Conservation (phyloP, 2,113 vertebrate genomes). For the Taurulus bubalis region DNA sequence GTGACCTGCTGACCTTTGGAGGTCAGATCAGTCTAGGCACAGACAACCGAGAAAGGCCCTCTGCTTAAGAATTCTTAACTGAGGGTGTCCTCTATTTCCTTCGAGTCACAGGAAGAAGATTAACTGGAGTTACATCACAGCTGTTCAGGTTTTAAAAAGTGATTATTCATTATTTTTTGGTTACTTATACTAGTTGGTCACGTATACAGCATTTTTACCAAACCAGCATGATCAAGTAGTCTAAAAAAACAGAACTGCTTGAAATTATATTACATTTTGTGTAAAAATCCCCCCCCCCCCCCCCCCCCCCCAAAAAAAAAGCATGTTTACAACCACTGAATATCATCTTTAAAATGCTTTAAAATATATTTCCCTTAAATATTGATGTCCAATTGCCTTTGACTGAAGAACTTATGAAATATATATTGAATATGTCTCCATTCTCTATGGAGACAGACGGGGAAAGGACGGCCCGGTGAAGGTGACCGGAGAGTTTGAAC, state of each 20-base stretch:
- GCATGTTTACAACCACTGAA: background rate
- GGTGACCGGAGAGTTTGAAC: slow-evolving; percentile 49
- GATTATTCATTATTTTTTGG: background rate
- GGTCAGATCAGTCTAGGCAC: slow-evolving; percentile 33
- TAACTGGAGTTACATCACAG: background rate
- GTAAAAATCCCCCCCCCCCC: background rate
- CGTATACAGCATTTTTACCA: background rate
- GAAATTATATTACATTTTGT: background rate
- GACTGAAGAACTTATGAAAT: background rate
- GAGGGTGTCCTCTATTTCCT: background rate
- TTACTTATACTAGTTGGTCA: background rate
- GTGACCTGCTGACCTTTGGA: slow-evolving; percentile 51
- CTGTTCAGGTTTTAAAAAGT: background rate
- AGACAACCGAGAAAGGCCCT: background rate
- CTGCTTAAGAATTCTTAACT: slow-evolving; percentile 9
- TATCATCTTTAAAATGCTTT: background rate
- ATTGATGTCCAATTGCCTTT: background rate
- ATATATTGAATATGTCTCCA: background rate
- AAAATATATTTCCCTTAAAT: background rate
- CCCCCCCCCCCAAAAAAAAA: background rate
- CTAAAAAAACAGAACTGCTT: background rate
- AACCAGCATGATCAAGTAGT: background rate
- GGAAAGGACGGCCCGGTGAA: slow-evolving; percentile 35
- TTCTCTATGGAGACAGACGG: background rate
- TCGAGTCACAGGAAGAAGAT: background rate